Base-by-base conservation (phyloP, 2,888 invertebrate species). In the Heliconius charithonia region DNA sequence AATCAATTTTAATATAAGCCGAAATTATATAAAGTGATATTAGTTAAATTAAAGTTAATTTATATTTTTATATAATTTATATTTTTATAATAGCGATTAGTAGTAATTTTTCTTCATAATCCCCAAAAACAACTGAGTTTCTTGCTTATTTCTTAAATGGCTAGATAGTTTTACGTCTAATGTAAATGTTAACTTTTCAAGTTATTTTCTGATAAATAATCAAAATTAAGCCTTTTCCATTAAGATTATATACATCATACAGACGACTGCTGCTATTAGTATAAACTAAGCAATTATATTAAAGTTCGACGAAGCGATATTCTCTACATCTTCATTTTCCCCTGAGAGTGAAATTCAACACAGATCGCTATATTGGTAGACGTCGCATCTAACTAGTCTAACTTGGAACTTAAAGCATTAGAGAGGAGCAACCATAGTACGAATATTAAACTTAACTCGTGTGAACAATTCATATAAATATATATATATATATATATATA, bases 341-440 rank as follows among this genome's bases (percentile, higher is more conserved):
- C 72, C 32, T 59, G 72, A 72, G 72, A 59, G 13, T 59, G 59
- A 25, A 12, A 72, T 72, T 72, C 72, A 72, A 72, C 72, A 59
- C 56, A 72, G 59, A 72, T 72, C 72, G 72, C 72, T 37, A 72
- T 72, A 72, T 72, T 72, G 72, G 72, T 69, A 72, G 59, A 72
- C 59, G 59, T 72, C 56, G n/a, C n/a, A 59, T 59, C 72, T 72
- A 59, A 56, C 56, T 71, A 71, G 71, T 71, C 71, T 71, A 71
- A 71, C 56, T 71, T 25, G 25, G 59, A 72, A 72, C 59, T 72
- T 59, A 59, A 72, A 59, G 72, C 72, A 72, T 72, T 72, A 72
- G 72, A 72, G 32, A 16, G 41, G 32, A 72, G 72, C 59, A 32
- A 37, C 69, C 59, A n/a, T 32, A 32, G 7, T 72, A 29, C 59